Evolutionary conservation across 2,888 invertebrate species (phyloP).

Genomic region (Euclidia mi): DNA sequence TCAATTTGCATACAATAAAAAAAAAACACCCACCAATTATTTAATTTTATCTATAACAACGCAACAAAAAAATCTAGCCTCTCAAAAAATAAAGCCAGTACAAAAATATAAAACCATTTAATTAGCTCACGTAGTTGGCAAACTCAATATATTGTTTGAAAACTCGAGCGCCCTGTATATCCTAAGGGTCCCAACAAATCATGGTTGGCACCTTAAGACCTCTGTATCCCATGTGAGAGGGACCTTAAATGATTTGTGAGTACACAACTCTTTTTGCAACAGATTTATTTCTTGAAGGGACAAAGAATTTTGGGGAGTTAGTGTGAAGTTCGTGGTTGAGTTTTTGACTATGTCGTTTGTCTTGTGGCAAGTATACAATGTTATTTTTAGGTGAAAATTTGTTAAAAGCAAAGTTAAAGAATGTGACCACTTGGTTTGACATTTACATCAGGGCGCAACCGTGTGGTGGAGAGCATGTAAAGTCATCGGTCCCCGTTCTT

Average conservation of each 20-base stretch:
- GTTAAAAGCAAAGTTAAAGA: too few relatives aligned
- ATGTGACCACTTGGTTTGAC: too few relatives aligned
- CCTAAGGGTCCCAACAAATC: slow-evolving; percentile 70
- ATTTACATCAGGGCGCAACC: too few relatives aligned
- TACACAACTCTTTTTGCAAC: slow-evolving; percentile 56
- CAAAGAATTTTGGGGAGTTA: background rate
- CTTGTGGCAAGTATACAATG: too few relatives aligned
- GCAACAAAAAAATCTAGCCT: too few relatives aligned
- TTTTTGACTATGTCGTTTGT: too few relatives aligned
- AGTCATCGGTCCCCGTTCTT: too few relatives aligned
- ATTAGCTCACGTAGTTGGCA: slow-evolving; percentile 15
- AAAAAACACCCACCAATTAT: too few relatives aligned
- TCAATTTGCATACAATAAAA: too few relatives aligned
- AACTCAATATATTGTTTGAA: slow-evolving; percentile 1
- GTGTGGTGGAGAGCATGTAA: too few relatives aligned
- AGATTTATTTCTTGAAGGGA: slow-evolving; percentile 36
- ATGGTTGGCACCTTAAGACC: slow-evolving; percentile 70
- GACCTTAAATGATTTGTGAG: slow-evolving; percentile 76
- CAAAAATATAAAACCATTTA: background rate
- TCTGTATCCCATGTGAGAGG: slow-evolving; percentile 53
- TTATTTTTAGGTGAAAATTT: too few relatives aligned
- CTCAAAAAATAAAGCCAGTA: background rate
- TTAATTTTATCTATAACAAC: too few relatives aligned
- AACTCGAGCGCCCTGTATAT: slow-evolving; percentile 53
- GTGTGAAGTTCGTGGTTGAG: background rate